phyloP scores from a whole-genome alignment of 2,797 vertebrate species.

The Lepus oiostolus region DNA sequence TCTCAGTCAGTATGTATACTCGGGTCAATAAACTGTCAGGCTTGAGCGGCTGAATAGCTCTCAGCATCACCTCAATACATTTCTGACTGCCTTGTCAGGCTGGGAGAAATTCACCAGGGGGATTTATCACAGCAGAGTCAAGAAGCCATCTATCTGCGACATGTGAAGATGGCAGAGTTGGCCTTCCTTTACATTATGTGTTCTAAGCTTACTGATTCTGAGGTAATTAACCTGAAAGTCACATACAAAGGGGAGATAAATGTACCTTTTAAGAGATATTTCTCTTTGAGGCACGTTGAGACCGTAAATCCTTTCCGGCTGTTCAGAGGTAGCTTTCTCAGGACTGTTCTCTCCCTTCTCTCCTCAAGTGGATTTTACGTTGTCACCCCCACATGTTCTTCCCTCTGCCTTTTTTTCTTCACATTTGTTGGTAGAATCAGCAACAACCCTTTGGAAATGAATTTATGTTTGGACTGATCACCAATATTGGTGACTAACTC shows the following conservation, averaged over 20 bases:
- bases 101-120: not conserved
- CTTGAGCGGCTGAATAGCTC: constrained; percentile 29
- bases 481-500: not conserved
- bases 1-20: constrained; percentile 10
- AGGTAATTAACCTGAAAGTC: constrained; percentile 42
- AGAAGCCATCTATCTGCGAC: not conserved
- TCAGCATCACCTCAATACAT: not conserved
- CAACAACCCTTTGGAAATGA: constrained; percentile 16
- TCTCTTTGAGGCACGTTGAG: not conserved
- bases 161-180: constrained; percentile 8
- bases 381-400: not conserved
- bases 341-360: not conserved
- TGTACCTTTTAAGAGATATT: constrained; percentile 25
- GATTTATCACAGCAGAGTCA: constrained; percentile 16
- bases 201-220: not conserved
- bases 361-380: not conserved
- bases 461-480: constrained; percentile 51
- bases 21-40: constrained; percentile 24
- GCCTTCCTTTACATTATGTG: not conserved
- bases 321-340: not conserved
- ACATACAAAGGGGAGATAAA: not conserved
- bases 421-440: constrained; percentile 16
- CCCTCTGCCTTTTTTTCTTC: not conserved
- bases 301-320: not conserved
- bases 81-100: not conserved